A percentile compares a stretch with the other conserved stretches of the same genome.
Conservation (phyloP, 2,888 invertebrate genomes). For the Lasius fuliginosus region DNA sequence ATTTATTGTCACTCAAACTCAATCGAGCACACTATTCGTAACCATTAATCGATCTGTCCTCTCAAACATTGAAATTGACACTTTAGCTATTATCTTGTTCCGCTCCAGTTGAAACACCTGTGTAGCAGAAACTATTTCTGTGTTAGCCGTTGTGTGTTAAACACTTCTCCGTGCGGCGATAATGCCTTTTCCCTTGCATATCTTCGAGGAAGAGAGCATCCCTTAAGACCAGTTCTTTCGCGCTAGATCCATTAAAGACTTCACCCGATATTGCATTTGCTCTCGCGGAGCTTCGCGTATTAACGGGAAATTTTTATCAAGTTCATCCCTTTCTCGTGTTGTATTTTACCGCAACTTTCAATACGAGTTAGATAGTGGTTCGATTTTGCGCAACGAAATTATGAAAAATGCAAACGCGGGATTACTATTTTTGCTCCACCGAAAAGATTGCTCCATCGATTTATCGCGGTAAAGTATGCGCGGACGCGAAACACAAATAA, state of each 20-base stretch:
- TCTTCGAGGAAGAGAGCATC: constrained; percentile 16
- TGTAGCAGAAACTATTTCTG: constrained; percentile 3
- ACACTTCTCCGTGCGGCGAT: neutral
- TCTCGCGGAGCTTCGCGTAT: constrained; percentile 6
- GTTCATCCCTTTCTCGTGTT: neutral
- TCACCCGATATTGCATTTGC: constrained; percentile 27
- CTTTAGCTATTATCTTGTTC: constrained; percentile 61
- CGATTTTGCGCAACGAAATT: neutral
- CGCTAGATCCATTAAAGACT: constrained; percentile 38
- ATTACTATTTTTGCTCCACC: constrained; percentile 19
- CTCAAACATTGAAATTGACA: constrained; percentile 44
- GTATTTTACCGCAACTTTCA: neutral
- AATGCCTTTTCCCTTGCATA: neutral
- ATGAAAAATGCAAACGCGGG: neutral
- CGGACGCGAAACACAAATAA: neutral
- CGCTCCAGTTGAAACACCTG: constrained; percentile 53
- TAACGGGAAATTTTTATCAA: constrained; percentile 30
- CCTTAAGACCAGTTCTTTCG: constrained; percentile 32
- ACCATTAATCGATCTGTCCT: constrained; percentile 30
- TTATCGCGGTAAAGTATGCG: neutral
- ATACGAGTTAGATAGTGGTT: neutral
- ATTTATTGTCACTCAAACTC: constrained; percentile 57
- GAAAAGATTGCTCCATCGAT: constrained; percentile 22
- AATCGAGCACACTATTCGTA: constrained; percentile 38
- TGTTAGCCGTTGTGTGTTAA: neutral